Evolutionary conservation across 2,113 vertebrate genomes (phyloP).

Genomic region (Macroglossus sobrinus): DNA sequence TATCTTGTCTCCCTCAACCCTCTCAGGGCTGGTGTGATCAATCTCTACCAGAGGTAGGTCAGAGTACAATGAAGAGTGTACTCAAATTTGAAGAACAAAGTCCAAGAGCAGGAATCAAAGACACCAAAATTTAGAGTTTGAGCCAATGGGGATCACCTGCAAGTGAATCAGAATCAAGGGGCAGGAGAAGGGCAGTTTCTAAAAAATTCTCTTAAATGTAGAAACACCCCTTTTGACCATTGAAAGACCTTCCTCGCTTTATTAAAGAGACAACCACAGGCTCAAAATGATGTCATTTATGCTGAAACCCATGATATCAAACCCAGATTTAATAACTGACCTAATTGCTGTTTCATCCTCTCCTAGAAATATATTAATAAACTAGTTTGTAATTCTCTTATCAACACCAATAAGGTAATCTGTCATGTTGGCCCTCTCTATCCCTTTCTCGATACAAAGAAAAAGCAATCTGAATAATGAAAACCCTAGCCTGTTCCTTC

Average conservation of each 20-base stretch:
- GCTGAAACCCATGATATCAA: background rate
- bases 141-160: background rate
- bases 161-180: background rate
- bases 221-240: background rate
- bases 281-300: background rate
- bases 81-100: background rate
- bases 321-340: background rate
- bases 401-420: background rate
- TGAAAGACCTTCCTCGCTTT: background rate
- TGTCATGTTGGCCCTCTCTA: background rate
- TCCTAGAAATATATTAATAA: too few species aligned
- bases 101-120: background rate
- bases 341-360: too few species aligned
- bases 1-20: background rate
- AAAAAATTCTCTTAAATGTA: background rate
- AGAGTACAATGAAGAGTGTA: background rate
- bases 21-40: background rate
- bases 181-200: background rate
- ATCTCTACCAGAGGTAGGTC: background rate
- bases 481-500: background rate
- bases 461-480: background rate
- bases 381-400: too few species aligned
- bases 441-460: too few species aligned
- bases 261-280: background rate
- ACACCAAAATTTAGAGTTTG: background rate